Percentiles rank a stretch among this genome's conserved stretches.
phyloP scores from a whole-genome alignment of 2,797 vertebrate genomes.

The Novumbra hubbsi region DNA sequence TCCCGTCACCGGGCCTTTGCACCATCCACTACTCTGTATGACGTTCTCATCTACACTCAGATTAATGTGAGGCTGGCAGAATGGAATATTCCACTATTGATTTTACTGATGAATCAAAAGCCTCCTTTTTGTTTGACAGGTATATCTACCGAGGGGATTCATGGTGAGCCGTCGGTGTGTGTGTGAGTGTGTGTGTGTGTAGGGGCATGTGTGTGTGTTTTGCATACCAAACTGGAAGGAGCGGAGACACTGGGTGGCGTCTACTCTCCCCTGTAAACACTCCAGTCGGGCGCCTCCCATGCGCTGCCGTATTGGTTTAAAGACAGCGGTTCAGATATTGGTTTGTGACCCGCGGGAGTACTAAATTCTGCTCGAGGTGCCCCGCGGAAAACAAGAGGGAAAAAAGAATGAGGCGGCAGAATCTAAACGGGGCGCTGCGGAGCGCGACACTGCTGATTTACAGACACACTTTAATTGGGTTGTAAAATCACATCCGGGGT shows the following conservation, averaged over 20 bases:
- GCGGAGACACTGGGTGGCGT: constrained; percentile 47
- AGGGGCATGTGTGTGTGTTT: neutral
- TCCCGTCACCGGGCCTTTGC: constrained; percentile 21
- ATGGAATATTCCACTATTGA: constrained; percentile 66
- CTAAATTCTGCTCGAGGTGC: constrained; percentile 53
- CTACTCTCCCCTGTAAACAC: constrained; percentile 57
- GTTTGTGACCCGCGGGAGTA: constrained; percentile 52
- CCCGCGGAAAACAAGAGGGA: constrained; percentile 21
- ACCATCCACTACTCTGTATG: constrained; percentile 38
- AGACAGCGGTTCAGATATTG: constrained; percentile 55
- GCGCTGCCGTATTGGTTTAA: constrained; percentile 39
- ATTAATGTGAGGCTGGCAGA: constrained; percentile 67
- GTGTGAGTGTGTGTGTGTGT: neutral
- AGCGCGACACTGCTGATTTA: constrained; percentile 67
- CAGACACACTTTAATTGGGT: constrained; percentile 75
- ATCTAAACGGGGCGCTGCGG: constrained; percentile 41
- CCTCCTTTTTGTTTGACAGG: constrained; percentile 60
- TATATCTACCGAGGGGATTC: constrained; percentile 34
- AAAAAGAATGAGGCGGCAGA: neutral
- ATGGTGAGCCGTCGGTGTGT: constrained; percentile 15
- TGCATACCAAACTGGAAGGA: constrained; percentile 38
- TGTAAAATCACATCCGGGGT: constrained; percentile 78
- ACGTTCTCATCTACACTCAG: constrained; percentile 71
- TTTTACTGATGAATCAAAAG: constrained; percentile 66
- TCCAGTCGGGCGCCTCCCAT: constrained; percentile 41